Percentiles rank a stretch among this genome's conserved stretches.
phyloP scores from a whole-genome alignment of 2,888 invertebrate genomes.

The Suillia variegata region DNA sequence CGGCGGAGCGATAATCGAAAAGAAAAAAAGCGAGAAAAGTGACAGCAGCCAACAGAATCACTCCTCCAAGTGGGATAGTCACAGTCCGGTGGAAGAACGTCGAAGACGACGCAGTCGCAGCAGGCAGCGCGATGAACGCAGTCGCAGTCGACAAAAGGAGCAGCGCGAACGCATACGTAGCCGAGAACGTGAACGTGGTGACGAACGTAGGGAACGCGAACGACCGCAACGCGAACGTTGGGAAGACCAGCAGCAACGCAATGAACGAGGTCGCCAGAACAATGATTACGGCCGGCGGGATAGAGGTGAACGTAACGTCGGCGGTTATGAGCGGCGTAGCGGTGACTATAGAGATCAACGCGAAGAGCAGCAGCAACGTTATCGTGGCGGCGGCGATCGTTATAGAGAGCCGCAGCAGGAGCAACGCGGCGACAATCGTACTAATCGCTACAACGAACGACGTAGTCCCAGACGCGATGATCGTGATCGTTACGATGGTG shows the following conservation, averaged over 20 bases:
- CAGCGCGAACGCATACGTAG: slow-evolving; percentile 31
- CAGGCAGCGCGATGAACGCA: slow-evolving; percentile 25
- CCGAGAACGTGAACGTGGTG: slow-evolving; percentile 24
- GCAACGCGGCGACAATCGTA: slow-evolving; percentile 35
- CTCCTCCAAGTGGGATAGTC: slow-evolving; percentile 55
- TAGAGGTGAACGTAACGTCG: slow-evolving; percentile 22
- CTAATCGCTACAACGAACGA: slow-evolving; percentile 19
- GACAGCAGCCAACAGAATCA: slow-evolving; percentile 39
- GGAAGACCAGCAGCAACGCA: slow-evolving; percentile 22
- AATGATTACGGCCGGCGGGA: slow-evolving; percentile 18
- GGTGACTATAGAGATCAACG: slow-evolving; percentile 14
- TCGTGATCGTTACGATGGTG: slow-evolving; percentile 4
- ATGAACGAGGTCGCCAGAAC: slow-evolving; percentile 26
- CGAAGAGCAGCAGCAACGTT: slow-evolving; percentile 20
- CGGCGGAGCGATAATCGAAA: slow-evolving; percentile 3
- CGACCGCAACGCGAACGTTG: neutral
- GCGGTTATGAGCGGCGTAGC: slow-evolving; percentile 23
- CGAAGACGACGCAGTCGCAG: slow-evolving; percentile 10
- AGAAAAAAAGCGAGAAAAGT: slow-evolving; percentile 11
- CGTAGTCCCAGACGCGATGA: slow-evolving; percentile 41
- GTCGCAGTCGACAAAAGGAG: slow-evolving; percentile 9
- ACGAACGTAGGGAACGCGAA: slow-evolving; percentile 25
- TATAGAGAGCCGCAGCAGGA: slow-evolving; percentile 17
- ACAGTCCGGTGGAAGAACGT: no score
- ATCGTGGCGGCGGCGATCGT: slow-evolving; percentile 20